phyloP scores from a whole-genome alignment of 2,888 invertebrate genomes.

The Zaprionus lineosus region DNA sequence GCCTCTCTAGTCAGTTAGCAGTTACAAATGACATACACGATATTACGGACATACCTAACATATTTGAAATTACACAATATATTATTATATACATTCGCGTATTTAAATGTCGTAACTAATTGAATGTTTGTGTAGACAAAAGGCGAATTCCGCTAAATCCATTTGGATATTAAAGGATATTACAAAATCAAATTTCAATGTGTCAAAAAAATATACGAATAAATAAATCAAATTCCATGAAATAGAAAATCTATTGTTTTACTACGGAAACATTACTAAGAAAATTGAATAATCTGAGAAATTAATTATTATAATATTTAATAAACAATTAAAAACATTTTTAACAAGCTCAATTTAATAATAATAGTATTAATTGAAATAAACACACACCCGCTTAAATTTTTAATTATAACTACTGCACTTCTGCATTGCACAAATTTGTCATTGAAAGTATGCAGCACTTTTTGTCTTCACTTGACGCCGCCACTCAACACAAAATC shows the following conservation, averaged over 20 bases:
- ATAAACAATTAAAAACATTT: no score
- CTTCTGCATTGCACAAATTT: no score
- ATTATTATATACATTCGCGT: slow-evolving; percentile 29
- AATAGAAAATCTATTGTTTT: slow-evolving; percentile 18
- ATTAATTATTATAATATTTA: no score
- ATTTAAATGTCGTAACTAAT: slow-evolving; percentile 63
- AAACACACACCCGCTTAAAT: no score
- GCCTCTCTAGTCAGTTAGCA: slow-evolving; percentile 46
- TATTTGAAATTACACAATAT: slow-evolving; percentile 14
- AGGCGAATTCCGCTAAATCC: slow-evolving; percentile 20
- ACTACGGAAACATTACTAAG: no score
- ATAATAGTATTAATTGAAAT: no score
- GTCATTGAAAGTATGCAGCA: no score
- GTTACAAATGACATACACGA: slow-evolving; percentile 22
- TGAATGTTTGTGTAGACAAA: slow-evolving; percentile 53
- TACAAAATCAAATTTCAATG: slow-evolving; percentile 70
- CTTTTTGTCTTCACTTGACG: no score
- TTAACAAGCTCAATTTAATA: no score
- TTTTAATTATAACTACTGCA: no score
- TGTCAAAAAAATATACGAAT: slow-evolving; percentile 63
- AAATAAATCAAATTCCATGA: slow-evolving; percentile 65
- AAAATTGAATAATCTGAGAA: no score
- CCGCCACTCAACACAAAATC: no score
- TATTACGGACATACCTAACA: slow-evolving; percentile 21
- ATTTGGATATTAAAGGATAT: slow-evolving; percentile 33